Evolutionary conservation across 2,797 vertebrate species (phyloP).

Genomic region (Alosa sapidissima): DNA sequence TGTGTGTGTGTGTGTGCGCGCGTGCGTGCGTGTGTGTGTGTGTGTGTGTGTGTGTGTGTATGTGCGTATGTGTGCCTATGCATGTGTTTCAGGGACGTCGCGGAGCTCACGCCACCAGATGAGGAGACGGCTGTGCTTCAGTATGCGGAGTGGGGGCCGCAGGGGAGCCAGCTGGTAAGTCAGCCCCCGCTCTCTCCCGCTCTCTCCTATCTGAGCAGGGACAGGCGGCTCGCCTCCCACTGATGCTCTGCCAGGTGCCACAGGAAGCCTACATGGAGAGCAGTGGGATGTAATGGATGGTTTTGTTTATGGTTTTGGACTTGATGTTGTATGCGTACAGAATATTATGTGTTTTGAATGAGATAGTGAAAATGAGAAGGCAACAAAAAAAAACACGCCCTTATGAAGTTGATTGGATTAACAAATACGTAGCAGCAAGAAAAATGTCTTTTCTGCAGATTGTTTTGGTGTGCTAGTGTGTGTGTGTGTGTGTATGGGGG

Average conservation of each 20-base stretch:
- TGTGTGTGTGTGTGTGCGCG: neutral
- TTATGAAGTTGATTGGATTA: neutral
- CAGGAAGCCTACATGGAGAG: neutral
- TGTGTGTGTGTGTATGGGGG: neutral
- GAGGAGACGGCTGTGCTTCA: slow-evolving; percentile 66
- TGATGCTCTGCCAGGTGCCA: neutral
- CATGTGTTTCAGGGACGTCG: slow-evolving; percentile 70
- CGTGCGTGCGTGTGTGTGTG: neutral
- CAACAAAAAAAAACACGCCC: neutral
- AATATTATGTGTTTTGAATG: neutral
- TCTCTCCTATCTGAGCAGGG: slow-evolving; percentile 1
- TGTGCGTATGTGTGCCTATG: neutral
- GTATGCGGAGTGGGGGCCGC: slow-evolving; percentile 79
- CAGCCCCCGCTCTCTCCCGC: neutral
- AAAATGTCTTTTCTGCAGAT: neutral
- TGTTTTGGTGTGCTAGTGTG: neutral
- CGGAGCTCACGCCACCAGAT: slow-evolving; percentile 67
- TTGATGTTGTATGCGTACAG: neutral
- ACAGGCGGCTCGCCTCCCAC: slow-evolving; percentile 12
- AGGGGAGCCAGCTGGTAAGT: slow-evolving; percentile 80
- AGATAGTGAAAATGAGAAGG: neutral
- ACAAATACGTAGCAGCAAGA: neutral
- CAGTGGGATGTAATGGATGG: neutral
- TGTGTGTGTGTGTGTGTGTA: neutral
- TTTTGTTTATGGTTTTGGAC: neutral